Evolutionary conservation across 37 sponge, comb jelly and placozoan species (phyloP), one percentile per base, ranked within the genome.

Genomic region (Eunapius fragilis): DNA sequence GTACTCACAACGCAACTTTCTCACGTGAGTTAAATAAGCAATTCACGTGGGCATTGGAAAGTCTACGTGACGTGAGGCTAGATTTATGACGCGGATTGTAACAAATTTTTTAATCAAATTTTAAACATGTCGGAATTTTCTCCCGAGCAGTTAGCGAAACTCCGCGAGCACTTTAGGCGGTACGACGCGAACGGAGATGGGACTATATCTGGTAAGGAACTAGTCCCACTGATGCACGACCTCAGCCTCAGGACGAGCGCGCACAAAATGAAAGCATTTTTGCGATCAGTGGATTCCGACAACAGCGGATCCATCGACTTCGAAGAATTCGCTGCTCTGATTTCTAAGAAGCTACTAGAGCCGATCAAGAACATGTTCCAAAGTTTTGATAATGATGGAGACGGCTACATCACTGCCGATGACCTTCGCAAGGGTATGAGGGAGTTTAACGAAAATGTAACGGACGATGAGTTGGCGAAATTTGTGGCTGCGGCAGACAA

Each of bases 221-320:
- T 72, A 24, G 74, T 31, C 32, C 31, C 74, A 2, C 14, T 33
- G 74, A 33, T 72, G 74, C 14, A 72, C 1, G 74, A 72, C 17
- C 74, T 72, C 26, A 22, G 74, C 31, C 31, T 31, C 31, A 72
- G 25, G 26, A 72, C 26, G 13, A 72, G 31, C 31, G 74, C 31
- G 28, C 31, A 33, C 32, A 33, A 72, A 72, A 13, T 72, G 25
- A 72, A 14, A 33, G 74, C 31, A 13, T 34, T 72, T 14, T 13
- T 72, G 14, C 9, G 32, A 14, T 34, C 31, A 10, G 32, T 72
- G 1, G 74, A 72, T 72, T 1, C 22, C 12, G 14, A 72, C 74
- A 72, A 72, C 26, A 72, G 74, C 32, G 74, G 74, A 14, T 34
- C 74, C 28, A 72, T 72, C 12, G 74, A 72, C 31, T 33, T 72